A percentile compares a stretch with the other conserved stretches of the same genome.
Evolutionary conservation across 2,888 invertebrate genomes (phyloP).

Genomic region (Mesopsocus fuscifrons): DNA sequence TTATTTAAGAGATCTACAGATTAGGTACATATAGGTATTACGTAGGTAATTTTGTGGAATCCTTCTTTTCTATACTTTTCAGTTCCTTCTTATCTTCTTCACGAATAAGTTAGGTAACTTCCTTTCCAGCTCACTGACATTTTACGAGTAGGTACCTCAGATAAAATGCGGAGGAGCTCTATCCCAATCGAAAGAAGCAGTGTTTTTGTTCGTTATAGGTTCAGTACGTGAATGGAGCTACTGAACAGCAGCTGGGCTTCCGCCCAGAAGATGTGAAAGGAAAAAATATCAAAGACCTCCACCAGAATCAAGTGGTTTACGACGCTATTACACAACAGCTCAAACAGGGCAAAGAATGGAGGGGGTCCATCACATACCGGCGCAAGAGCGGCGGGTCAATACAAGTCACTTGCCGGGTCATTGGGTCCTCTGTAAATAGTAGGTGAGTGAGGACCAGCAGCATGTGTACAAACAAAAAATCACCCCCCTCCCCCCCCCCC

Average conservation of each 20-base stretch:
- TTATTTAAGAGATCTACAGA: background rate
- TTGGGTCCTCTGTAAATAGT: conserved; percentile 49
- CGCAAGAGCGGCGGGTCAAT: conserved; percentile 62
- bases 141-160: no score
- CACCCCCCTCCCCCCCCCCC: no score
- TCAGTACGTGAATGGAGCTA: conserved; percentile 73
- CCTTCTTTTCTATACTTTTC: no score
- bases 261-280: conserved; percentile 41
- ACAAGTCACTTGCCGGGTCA: conserved; percentile 56
- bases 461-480: no score
- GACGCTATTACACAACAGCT: conserved; percentile 39
- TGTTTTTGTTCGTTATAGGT: conserved; percentile 17
- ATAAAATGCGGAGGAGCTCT: no score
- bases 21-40: no score
- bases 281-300: conserved; percentile 33
- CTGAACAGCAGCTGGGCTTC: conserved; percentile 64
- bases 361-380: conserved; percentile 49
- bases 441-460: conserved; percentile 33
- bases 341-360: conserved; percentile 52
- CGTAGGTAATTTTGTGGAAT: no score
- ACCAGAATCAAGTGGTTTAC: conserved; percentile 31
- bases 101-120: no score
- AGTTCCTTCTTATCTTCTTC: no score
- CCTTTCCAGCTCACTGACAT: no score
- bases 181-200: no score